phyloP scores from a whole-genome alignment of 2,113 vertebrate species.

The Typhlomys cinereus region DNA sequence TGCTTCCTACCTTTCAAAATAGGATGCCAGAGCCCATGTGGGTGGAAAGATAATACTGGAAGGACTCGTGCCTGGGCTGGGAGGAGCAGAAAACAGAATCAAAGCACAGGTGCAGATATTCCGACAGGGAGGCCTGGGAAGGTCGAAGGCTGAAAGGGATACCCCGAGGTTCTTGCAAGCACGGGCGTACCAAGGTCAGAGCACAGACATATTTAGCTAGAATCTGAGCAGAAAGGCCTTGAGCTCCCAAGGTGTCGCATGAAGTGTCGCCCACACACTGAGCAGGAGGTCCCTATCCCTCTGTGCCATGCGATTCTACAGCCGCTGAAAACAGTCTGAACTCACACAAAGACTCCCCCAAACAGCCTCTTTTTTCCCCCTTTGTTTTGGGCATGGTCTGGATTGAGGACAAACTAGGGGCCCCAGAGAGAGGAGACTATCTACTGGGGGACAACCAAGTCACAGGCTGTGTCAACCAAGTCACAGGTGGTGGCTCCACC shows the following conservation, averaged over 20 bases:
- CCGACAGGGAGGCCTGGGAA: not conserved
- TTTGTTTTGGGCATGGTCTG: not conserved
- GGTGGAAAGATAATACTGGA: constrained; percentile 39
- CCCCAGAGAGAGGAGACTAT: not conserved
- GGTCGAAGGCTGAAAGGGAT: not conserved
- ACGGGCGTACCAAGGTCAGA: not conserved
- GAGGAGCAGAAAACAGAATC: constrained; percentile 27
- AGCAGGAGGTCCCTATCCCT: constrained; percentile 16
- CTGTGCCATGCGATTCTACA: not conserved
- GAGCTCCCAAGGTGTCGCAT: not conserved
- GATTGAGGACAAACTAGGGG: not conserved
- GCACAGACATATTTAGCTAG: not conserved
- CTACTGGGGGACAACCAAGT: not conserved
- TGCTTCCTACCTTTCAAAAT: constrained; percentile 51
- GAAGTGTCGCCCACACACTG: not conserved
- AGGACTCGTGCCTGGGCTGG: not conserved
- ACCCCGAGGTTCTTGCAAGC: not conserved
- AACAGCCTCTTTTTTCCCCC: not conserved
- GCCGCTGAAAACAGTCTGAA: constrained; percentile 36
- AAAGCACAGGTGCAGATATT: constrained; percentile 31
- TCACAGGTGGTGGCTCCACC: not conserved
- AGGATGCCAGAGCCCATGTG: constrained; percentile 49
- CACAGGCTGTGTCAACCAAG: not conserved
- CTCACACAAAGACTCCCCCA: not conserved
- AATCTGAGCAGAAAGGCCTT: not conserved